These are phyloP conservation scores for Ceuthmochares aereus DNA, from an alignment of 2,113 vertebrate genomes.

Conservation along the genomic window DNA sequence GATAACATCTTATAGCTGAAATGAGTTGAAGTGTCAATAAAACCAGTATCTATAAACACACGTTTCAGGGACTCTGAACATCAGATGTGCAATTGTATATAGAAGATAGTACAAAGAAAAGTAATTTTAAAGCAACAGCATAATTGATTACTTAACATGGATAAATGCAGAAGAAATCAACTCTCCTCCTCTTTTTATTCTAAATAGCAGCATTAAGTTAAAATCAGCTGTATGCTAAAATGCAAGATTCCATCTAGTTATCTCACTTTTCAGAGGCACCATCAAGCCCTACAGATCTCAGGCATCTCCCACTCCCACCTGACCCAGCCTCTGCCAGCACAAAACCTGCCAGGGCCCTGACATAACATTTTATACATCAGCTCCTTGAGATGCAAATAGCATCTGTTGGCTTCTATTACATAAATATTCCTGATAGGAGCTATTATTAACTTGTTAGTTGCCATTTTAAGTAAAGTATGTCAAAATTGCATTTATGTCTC, in stretches of 20 bases:
- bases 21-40: not conserved
- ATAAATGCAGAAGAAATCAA: not conserved
- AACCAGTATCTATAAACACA: not conserved
- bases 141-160: not conserved
- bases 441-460: conserved; percentile 62
- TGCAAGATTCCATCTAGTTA: not conserved
- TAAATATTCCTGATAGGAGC: conserved; percentile 33
- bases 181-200: not conserved
- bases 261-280: not conserved
- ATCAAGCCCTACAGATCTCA: not conserved
- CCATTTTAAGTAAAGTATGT: conserved; percentile 57
- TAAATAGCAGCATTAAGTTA: not conserved
- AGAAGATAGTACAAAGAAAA: not conserved
- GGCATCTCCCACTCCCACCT: conserved; percentile 25
- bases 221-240: not conserved
- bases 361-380: conserved; percentile 1
- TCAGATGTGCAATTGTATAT: not conserved
- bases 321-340: conserved; percentile 3
- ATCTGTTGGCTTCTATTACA: conserved; percentile 56
- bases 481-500: conserved; percentile 37
- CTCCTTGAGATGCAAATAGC: conserved; percentile 47
- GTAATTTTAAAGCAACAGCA: not conserved
- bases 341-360: conserved; percentile 21
- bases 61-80: not conserved
- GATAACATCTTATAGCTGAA: not conserved